A percentile compares a stretch with the other conserved stretches of the same genome.
These are phyloP conservation scores for Chloroceryle inda DNA, from an alignment of 2,797 vertebrate species.

Conservation along the genomic window DNA sequence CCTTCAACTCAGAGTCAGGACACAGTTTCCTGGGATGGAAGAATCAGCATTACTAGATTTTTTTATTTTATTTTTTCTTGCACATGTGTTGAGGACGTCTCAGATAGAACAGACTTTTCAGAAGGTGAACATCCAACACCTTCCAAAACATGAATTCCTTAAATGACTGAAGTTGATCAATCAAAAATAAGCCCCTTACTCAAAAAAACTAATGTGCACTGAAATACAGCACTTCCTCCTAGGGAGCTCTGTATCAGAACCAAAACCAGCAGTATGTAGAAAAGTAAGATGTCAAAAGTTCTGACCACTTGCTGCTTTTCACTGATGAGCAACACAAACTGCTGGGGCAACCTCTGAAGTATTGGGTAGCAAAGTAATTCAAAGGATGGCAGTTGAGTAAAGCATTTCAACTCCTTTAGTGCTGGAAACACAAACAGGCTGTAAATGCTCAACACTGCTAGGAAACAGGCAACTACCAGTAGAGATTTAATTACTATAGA, in stretches of 20 bases:
- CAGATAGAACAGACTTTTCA: neutral
- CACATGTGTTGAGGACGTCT: neutral
- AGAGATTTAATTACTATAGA: neutral
- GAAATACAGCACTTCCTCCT: neutral
- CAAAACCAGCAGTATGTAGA: neutral
- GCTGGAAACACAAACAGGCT: conserved; percentile 2
- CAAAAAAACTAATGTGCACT: neutral
- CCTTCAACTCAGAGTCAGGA: neutral
- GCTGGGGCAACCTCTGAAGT: neutral
- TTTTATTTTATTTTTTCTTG: neutral
- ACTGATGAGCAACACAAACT: neutral
- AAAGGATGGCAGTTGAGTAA: neutral
- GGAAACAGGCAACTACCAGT: neutral
- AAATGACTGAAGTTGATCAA: neutral
- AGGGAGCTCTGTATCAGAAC: neutral
- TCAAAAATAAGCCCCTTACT: neutral
- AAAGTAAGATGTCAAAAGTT: neutral
- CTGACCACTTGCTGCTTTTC: neutral
- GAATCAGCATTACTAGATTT: neutral
- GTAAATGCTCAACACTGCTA: neutral
- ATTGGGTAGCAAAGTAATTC: neutral
- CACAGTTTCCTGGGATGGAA: neutral
- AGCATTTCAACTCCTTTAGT: neutral
- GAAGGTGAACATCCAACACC: neutral
- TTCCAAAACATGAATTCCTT: neutral